Base-by-base conservation (phyloP, 2,797 vertebrate species). In the Coregonus suidteri region DNA sequence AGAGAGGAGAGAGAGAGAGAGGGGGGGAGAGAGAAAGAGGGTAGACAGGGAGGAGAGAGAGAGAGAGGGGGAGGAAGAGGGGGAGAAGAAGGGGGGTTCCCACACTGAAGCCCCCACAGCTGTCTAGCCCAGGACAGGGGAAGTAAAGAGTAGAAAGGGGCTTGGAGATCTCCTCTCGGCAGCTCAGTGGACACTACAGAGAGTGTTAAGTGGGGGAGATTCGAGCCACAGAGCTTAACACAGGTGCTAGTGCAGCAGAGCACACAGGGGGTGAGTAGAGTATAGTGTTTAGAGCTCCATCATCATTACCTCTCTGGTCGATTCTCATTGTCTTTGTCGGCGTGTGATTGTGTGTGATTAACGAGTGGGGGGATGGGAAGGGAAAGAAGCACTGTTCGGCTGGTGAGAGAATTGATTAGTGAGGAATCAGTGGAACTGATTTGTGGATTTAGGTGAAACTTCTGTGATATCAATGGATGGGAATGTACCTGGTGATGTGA, bases 121-220 rank as follows among this genome's bases (percentile, higher is more conserved):
- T 79, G 76, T 47, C 9, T 13, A 47, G 41, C 9, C 41, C 41
- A 47, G 41, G 41, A 76, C 64, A 71, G 34, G 77, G 76, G 66
- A 81, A 75, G 53, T 79, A 64, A 78, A 64, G 67, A 77, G 67
- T 62, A 70, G 6, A 74, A 69, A 14, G 18, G 73, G 75, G 47
- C 59, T 68, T 18, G 68, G 75, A 67, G 76, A 35, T 18, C 25
- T 64, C 20, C 7, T 25, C 11, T 4, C 59, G 9, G 15, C 66
- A 30, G 31, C 66, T 67, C 66, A 67, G 66, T 25, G 30, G 65
- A 67, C 65, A 37, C 31, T 34, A 35, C 66, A 15, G 31, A 16
- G 31, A 1, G 66, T 67, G 31, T 35, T 15, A 41, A 14, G 51
- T 71, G 64, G 62, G 56, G 73, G 11, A 78, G 79, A 5, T 13